Evolutionary conservation across 2,888 invertebrate species (phyloP), one percentile per base, ranked within the genome.

Genomic region (Pegoplata infirma): DNA sequence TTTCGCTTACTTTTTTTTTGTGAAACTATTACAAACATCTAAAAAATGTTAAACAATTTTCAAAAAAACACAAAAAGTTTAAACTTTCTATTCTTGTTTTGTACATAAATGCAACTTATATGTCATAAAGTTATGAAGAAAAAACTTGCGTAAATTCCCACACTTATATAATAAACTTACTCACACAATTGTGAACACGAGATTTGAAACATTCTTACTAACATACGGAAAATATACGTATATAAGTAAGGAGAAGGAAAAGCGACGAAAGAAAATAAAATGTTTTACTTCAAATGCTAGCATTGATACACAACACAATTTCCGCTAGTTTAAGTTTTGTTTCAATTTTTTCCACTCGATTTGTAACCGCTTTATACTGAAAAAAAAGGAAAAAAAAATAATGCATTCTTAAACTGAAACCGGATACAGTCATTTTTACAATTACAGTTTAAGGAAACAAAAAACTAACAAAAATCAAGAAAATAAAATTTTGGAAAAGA

Each of bases 221-320:
- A 56, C 56, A 40, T n/a, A 40, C n/a, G n/a, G n/a, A n/a, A n/a
- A n/a, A n/a, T n/a, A n/a, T n/a, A n/a, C n/a, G n/a, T n/a, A n/a
- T n/a, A n/a, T 2, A 40, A 40, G 5, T n/a, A 40, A 5, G 36
- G 14, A 5, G 1, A 40, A 40, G 36, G 3, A n/a, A 8, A 49
- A n/a, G n/a, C n/a, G n/a, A n/a, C n/a, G n/a, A n/a, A n/a, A n/a
- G n/a, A n/a, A 17, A 74, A 69, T 64, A 64, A 63, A 69, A 64
- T 78, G 58, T 68, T 69, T 74, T 69, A 73, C 68, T 69, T 64
- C 46, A 74, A 78, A 74, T 63, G 68, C 67, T 69, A 53, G 36
- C 68, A 69, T 73, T 78, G 78, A 78, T 69, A 74, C 78, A 69
- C 73, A 58, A 69, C 73, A 69, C 77, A 69, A 73, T 74, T 67